Evolutionary conservation across 2,888 invertebrate species (phyloP), one percentile per base, ranked within the genome.

Genomic region (Agapetus fuscipes): DNA sequence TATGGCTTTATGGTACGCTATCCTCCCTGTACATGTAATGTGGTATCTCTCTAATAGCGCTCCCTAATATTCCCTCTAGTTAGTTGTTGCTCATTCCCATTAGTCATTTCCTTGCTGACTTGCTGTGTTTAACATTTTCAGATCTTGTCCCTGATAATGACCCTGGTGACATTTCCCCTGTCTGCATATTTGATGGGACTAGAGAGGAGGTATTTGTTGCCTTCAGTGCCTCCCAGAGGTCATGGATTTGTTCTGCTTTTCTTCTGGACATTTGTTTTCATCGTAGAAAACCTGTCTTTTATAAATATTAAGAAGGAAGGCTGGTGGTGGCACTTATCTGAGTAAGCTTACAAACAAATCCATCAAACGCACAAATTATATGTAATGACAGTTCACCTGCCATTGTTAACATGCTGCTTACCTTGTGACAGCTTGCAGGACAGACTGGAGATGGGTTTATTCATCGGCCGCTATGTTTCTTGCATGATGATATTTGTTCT

Each of bases 291-390:
- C 59, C 63, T 95, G 45, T 76, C 85, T 0, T 86, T 95, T 53
- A 63, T 95, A 34, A 94, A 93, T 59, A 71, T 93, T 45, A 79
- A 79, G 49, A 83, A 86, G 55, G 74, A 82, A 51, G 79, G 83
- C 56, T 96, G 94, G 93, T 95, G 94, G 91, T 94, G 93, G 68
- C 74, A 83, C 54, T 66, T 93, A 26, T 75, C 79, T 54, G 76
- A 76, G 91, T 93, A 65, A 76, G 79, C 72, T 31, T 31, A 7
- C 6, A n/a, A 10, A 5, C 24, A 24, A 10, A 24, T 7, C 24
- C n/a, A n/a, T n/a, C n/a, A 24, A 24, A 24, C 9, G 6, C 6
- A 10, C 9, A 24, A 24, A 24, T 24, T 16, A 17, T 9, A 9
- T 17, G 5, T 16, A 16, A 24, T n/a, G n/a, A n/a, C n/a, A n/a